Percentiles rank a stretch among this genome's conserved stretches.
These are phyloP conservation scores for Neoascia interrupta DNA, from an alignment of 2,888 invertebrate genomes.

Conservation along the genomic window DNA sequence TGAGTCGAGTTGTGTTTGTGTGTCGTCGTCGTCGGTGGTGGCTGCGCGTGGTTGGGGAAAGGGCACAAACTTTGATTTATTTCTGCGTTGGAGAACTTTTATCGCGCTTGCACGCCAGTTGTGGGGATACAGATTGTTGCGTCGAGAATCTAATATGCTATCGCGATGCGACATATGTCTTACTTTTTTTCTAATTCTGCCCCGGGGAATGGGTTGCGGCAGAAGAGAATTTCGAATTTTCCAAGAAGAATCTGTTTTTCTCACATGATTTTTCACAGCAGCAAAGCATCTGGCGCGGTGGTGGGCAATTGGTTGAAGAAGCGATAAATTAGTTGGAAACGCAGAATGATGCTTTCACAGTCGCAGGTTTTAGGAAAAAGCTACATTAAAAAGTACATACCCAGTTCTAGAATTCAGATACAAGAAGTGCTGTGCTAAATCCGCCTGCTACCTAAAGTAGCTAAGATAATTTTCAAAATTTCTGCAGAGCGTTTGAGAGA, in stretches of 20 bases:
- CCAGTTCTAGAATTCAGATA: not conserved
- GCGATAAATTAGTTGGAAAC: constrained; percentile 49
- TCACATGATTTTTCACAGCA: constrained; percentile 42
- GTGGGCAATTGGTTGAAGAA: constrained; percentile 42
- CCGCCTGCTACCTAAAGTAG: not conserved
- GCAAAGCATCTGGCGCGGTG: constrained; percentile 32
- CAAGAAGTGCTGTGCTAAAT: not conserved
- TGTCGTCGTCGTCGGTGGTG: too few relatives aligned
- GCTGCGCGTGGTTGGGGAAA: too few relatives aligned
- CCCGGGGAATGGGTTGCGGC: constrained; percentile 8
- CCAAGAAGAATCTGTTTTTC: constrained; percentile 29
- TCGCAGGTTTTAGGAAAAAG: constrained; percentile 26
- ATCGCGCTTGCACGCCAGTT: constrained; percentile 55
- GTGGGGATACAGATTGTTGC: constrained; percentile 58
- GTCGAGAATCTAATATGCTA: constrained; percentile 51
- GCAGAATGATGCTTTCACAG: constrained; percentile 36
- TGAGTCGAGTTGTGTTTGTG: constrained; percentile 24
- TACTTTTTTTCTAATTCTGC: constrained; percentile 17
- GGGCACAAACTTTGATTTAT: constrained; percentile 68
- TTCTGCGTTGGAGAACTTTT: constrained; percentile 55
- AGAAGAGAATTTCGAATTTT: constrained; percentile 41
- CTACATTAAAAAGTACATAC: not conserved
- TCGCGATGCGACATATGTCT: constrained; percentile 57
- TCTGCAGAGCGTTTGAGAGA: too few relatives aligned
- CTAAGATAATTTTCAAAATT: not conserved